Evolutionary conservation across 2,888 invertebrate genomes (phyloP).

Genomic region (Dynastes maya): DNA sequence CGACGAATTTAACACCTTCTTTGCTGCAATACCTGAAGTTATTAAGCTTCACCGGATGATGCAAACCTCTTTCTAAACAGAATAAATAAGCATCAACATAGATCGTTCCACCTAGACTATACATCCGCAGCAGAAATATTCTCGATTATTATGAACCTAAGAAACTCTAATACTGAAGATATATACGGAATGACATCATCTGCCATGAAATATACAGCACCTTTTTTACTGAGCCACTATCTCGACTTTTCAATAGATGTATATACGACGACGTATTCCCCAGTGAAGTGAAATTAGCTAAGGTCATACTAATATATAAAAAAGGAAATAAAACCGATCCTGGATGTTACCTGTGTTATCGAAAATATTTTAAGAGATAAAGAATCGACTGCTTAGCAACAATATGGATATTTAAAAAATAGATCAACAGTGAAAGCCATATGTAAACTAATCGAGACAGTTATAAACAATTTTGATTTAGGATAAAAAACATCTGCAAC

Average conservation of each 20-base stretch:
- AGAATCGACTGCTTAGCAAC: background rate
- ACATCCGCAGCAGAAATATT: background rate
- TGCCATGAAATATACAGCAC: background rate
- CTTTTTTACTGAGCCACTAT: background rate
- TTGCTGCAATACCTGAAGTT: background rate
- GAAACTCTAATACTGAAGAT: background rate
- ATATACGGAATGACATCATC: conserved; percentile 6
- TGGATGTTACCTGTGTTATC: too few relatives aligned
- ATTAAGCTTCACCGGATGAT: background rate
- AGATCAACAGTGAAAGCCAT: background rate
- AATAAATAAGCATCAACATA: background rate
- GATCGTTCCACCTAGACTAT: background rate
- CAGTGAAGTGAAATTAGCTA: background rate
- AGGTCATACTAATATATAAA: background rate
- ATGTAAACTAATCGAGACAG: conserved; percentile 1
- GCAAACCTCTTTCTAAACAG: background rate
- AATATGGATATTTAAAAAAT: background rate
- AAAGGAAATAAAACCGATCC: background rate
- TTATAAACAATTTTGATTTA: background rate
- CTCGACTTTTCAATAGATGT: background rate
- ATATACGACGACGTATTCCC: background rate
- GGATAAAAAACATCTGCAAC: background rate
- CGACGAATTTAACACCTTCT: background rate
- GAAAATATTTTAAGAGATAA: too few relatives aligned
- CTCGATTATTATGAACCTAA: background rate